A percentile compares a stretch with the other conserved stretches of the same genome.
These are phyloP conservation scores for Watsonalla cultraria DNA, from an alignment of 2,888 invertebrate species.

Conservation along the genomic window DNA sequence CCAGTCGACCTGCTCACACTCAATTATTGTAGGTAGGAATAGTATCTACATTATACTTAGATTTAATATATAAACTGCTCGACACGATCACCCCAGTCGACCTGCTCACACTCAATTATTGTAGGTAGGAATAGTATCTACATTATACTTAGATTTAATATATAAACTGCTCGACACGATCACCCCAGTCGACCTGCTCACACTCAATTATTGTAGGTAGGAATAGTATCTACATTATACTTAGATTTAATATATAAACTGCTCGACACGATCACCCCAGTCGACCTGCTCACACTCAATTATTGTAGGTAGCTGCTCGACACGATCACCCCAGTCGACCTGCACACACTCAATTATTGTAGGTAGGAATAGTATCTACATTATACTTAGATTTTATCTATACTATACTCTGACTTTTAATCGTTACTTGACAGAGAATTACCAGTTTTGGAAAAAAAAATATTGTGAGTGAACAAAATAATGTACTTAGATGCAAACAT, in stretches of 20 bases:
- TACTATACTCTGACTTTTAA: no score
- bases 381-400: neutral
- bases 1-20: conserved; percentile 87
- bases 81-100: conserved; percentile 83
- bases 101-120: conserved; percentile 82
- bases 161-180: conserved; percentile 73
- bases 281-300: conserved; percentile 85
- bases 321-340: conserved; percentile 82
- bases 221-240: neutral
- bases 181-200: conserved; percentile 85
- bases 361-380: conserved; percentile 39
- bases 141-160: no score
- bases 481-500: no score
- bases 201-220: conserved; percentile 78
- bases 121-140: conserved; percentile 50
- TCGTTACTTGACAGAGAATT: no score
- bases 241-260: no score
- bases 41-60: neutral
- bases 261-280: conserved; percentile 79
- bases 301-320: conserved; percentile 71
- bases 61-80: no score
- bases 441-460: no score
- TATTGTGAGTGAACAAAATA: no score
- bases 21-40: conserved; percentile 65
- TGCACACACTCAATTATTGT: conserved; percentile 83